Percentiles rank a stretch among this genome's conserved stretches.
Evolutionary conservation across 2,888 invertebrate genomes (phyloP).

Genomic region (Pegoplata infirma): DNA sequence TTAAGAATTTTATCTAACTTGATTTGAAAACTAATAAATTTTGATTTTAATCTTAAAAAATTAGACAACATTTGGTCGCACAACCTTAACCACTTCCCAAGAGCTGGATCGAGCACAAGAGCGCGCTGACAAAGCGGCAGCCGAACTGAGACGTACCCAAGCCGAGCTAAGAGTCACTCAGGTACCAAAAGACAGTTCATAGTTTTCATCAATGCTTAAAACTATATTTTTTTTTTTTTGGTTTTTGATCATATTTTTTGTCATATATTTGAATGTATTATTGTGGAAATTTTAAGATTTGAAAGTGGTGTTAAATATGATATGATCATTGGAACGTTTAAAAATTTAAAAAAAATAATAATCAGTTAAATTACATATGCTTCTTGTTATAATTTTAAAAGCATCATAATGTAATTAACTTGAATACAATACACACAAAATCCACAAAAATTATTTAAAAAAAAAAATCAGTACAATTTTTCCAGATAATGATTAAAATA

Average conservation of each 20-base stretch:
- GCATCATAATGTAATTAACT: constrained; percentile 60
- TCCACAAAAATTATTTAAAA: too few species aligned
- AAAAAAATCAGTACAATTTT: constrained; percentile 17
- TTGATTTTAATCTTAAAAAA: constrained; percentile 29
- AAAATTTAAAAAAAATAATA: too few species aligned
- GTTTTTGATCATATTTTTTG: constrained; percentile 22
- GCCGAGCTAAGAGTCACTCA: constrained; percentile 95
- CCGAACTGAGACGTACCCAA: constrained; percentile 91
- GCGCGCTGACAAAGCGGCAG: constrained; percentile 89
- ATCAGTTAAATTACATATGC: constrained; percentile 57
- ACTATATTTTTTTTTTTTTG: constrained; percentile 25
- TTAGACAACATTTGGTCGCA: constrained; percentile 87
- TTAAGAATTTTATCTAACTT: neutral
- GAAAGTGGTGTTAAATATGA: constrained; percentile 66
- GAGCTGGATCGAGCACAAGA: constrained; percentile 91
- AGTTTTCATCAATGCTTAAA: constrained; percentile 30
- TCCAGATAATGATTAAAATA: neutral
- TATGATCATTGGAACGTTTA: constrained; percentile 53
- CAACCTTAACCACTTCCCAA: constrained; percentile 88
- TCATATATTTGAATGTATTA: constrained; percentile 63
- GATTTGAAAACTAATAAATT: constrained; percentile 45
- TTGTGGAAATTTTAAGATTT: constrained; percentile 47
- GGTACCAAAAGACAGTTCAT: constrained; percentile 74
- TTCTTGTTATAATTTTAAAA: constrained; percentile 64
- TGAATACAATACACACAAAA: constrained; percentile 32